Evolutionary conservation across 2,113 vertebrate genomes (phyloP).

Genomic region (Leucoraja erinaceus): DNA sequence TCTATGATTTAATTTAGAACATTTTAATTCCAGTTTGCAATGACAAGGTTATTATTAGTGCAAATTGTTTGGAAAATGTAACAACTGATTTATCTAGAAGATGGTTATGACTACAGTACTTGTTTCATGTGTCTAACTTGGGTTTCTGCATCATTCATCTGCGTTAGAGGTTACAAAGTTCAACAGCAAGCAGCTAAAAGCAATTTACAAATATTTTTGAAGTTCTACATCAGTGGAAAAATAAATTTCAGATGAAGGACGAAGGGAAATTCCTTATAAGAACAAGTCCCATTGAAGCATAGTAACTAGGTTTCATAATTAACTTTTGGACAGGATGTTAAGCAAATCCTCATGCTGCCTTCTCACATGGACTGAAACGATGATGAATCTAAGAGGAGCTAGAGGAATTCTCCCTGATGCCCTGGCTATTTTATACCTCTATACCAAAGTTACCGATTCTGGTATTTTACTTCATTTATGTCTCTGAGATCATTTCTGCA

Average conservation of each 20-base stretch:
- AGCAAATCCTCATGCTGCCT: background rate
- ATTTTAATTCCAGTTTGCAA: background rate
- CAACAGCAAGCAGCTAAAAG: background rate
- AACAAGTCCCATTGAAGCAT: background rate
- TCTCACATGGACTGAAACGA: background rate
- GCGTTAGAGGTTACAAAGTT: background rate
- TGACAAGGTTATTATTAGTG: background rate
- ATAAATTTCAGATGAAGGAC: background rate
- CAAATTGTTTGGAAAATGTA: background rate
- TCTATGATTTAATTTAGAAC: background rate
- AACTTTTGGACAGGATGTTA: background rate
- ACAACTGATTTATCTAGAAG: background rate
- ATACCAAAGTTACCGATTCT: background rate
- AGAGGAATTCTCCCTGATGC: background rate
- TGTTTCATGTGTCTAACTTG: conserved; percentile 11
- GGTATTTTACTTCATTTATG: background rate
- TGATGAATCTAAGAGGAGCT: background rate
- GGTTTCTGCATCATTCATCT: background rate
- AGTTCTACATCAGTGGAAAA: background rate
- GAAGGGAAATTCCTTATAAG: background rate
- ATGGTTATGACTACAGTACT: conserved; percentile 14
- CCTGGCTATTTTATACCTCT: background rate
- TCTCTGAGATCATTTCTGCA: background rate
- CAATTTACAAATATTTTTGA: conserved; percentile 17
- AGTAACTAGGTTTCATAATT: background rate